Evolutionary conservation across 2,113 vertebrate species (phyloP).

Genomic region (Coryphaenoides rupestris): DNA sequence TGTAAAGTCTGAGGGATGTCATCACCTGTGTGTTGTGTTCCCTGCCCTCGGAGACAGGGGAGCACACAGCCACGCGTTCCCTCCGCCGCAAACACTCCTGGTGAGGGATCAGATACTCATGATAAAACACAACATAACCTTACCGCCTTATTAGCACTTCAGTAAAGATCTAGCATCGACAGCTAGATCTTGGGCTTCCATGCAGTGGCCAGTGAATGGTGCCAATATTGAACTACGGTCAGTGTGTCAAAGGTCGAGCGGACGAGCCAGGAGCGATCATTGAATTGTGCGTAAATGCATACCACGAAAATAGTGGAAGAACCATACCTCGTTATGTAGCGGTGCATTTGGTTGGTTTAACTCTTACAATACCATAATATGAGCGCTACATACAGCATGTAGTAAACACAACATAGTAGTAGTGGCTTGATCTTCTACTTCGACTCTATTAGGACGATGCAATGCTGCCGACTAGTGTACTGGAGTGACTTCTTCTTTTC

Average conservation of each 20-base stretch:
- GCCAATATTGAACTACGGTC: too few relatives aligned
- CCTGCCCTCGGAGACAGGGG: background rate
- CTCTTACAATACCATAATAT: background rate
- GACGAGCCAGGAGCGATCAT: background rate
- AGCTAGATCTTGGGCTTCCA: too few relatives aligned
- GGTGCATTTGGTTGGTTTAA: conserved; percentile 45
- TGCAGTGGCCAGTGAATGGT: too few relatives aligned
- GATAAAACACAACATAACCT: too few relatives aligned
- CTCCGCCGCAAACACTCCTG: conserved; percentile 9
- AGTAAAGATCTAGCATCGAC: too few relatives aligned
- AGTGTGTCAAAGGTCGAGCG: background rate
- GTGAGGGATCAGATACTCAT: background rate
- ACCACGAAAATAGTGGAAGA: too few relatives aligned
- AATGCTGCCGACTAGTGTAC: background rate
- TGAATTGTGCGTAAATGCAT: background rate
- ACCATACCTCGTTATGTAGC: conserved; percentile 51
- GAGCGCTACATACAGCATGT: background rate
- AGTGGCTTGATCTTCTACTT: too few relatives aligned
- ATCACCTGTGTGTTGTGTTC: conserved; percentile 10
- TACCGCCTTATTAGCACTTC: too few relatives aligned
- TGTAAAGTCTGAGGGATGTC: too few relatives aligned
- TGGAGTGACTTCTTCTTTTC: too few relatives aligned
- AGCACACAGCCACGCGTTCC: conserved; percentile 1
- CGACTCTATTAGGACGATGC: background rate
- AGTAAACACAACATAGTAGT: too few relatives aligned